Evolutionary conservation across 1,140 invertebrate genomes (phyloP).

Genomic region (Drosophila erecta): DNA sequence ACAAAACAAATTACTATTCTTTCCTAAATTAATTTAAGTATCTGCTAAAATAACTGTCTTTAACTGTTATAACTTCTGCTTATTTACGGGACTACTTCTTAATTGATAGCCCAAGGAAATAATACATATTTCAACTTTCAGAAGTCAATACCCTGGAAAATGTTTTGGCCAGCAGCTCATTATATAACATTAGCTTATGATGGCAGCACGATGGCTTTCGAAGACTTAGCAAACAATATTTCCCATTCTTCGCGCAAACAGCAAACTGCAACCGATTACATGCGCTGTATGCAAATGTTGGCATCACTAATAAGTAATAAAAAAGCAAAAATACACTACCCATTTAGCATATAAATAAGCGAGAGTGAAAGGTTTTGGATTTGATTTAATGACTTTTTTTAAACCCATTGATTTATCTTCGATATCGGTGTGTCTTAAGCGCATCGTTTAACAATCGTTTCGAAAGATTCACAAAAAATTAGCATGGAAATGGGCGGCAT

Average conservation of each 20-base stretch:
- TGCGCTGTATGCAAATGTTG: slow-evolving; percentile 51
- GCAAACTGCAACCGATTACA: slow-evolving; percentile 54
- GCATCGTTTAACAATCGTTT: slow-evolving; percentile 33
- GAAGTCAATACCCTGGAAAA: slow-evolving; percentile 67
- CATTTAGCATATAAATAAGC: slow-evolving; percentile 72
- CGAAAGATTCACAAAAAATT: slow-evolving; percentile 57
- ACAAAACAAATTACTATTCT: no score
- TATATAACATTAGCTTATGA: slow-evolving; percentile 70
- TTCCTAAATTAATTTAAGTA: no score
- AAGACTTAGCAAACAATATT: slow-evolving; percentile 19
- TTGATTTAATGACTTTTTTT: slow-evolving; percentile 38
- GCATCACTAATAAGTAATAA: slow-evolving; percentile 48
- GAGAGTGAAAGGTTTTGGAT: slow-evolving; percentile 66
- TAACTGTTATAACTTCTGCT: background rate
- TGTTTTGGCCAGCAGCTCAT: slow-evolving; percentile 56
- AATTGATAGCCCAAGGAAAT: slow-evolving; percentile 15
- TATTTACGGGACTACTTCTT: slow-evolving; percentile 19
- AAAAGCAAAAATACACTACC: slow-evolving; percentile 28
- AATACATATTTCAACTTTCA: slow-evolving; percentile 32
- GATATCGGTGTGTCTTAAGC: slow-evolving; percentile 43
- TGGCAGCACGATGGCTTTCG: slow-evolving; percentile 46
- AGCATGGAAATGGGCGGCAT: slow-evolving; percentile 65
- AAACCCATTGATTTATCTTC: slow-evolving; percentile 52
- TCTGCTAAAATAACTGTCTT: background rate
- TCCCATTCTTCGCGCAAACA: slow-evolving; percentile 32